Evolutionary conservation across 2,113 vertebrate species (phyloP).

Genomic region (Coryphaenoides rupestris): DNA sequence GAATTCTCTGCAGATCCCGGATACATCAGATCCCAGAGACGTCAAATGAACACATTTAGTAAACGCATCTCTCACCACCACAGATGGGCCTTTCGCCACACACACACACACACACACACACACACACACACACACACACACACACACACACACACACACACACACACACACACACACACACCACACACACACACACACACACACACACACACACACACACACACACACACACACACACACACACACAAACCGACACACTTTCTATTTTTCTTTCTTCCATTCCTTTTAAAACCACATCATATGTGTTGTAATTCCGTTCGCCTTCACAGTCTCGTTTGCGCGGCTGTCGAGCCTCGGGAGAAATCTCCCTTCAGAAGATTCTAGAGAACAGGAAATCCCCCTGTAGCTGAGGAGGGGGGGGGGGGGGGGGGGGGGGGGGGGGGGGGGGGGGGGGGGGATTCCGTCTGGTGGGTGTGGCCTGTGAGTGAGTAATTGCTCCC

Average conservation of each 20-base stretch:
- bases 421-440: conserved; percentile 22
- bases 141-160: too few species aligned
- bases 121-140: too few species aligned
- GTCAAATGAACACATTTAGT: conserved; percentile 31
- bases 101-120: too few species aligned
- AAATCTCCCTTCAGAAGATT: conserved; percentile 34
- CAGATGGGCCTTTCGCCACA: conserved; percentile 26
- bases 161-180: too few species aligned
- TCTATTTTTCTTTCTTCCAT: too few species aligned
- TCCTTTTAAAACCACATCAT: conserved; percentile 12
- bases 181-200: too few species aligned
- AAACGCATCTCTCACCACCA: conserved; percentile 3
- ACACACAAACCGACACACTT: not conserved
- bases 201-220: too few species aligned
- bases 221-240: too few species aligned
- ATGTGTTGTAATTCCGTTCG: conserved; percentile 47
- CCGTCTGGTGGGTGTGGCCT: conserved; percentile 35
- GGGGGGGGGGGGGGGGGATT: conserved; percentile 20
- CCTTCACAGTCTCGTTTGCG: conserved; percentile 40
- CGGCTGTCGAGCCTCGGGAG: conserved; percentile 16
- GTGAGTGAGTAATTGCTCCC: conserved; percentile 42
- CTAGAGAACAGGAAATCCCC: conserved; percentile 25
- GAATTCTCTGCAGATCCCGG: conserved; percentile 19
- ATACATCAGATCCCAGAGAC: conserved; percentile 25
- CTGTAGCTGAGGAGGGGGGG: conserved; percentile 12